A percentile compares a stretch with the other conserved stretches of the same genome.
Conservation (phyloP, 2,797 vertebrate species). For the Chrysocyon brachyurus region DNA sequence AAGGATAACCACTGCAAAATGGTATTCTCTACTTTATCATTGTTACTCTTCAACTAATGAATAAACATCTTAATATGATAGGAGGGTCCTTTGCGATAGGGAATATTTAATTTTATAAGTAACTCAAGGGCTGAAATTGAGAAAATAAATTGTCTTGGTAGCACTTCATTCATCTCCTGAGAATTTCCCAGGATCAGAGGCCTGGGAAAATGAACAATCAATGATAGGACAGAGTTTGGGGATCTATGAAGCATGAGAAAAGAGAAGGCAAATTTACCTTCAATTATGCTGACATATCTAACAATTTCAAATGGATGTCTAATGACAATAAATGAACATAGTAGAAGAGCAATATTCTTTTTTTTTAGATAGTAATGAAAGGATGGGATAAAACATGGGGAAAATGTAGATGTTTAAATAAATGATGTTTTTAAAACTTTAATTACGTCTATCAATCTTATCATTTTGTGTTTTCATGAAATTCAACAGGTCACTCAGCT, state of each 20-base stretch:
- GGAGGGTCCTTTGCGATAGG: background rate
- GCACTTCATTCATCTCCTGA: background rate
- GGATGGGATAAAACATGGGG: background rate
- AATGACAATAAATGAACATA: background rate
- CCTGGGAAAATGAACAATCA: background rate
- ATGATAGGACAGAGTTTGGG: background rate
- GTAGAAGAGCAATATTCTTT: background rate
- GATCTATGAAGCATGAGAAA: background rate
- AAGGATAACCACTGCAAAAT: background rate
- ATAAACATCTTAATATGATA: background rate
- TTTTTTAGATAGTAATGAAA: background rate
- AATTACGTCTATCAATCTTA: background rate
- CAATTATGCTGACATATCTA: background rate
- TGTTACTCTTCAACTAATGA: background rate
- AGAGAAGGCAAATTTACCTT: background rate
- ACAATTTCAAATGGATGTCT: background rate
- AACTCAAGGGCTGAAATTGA: background rate
- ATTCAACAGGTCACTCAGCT: background rate
- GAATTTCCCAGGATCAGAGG: background rate
- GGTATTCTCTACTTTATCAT: background rate
- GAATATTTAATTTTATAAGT: background rate
- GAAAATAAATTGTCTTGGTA: background rate
- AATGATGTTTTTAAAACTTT: background rate
- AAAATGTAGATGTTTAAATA: background rate
- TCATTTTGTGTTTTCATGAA: background rate